Evolutionary conservation across 53 echinoderm and acorn worm genomes (phyloP).

Genomic region (Antedon mediterranea): DNA sequence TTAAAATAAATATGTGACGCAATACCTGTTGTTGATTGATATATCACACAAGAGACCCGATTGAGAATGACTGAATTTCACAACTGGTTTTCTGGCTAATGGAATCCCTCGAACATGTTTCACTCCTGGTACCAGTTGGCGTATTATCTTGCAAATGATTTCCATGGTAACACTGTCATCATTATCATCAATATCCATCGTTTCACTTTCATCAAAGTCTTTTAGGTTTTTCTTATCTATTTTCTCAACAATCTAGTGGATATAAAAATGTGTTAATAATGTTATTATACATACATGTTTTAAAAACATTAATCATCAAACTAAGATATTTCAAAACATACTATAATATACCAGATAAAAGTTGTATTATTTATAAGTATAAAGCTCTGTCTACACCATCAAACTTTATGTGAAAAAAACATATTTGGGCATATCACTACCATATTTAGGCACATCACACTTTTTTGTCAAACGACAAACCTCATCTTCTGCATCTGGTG

Average conservation of each 20-base stretch:
- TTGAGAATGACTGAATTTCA: slow-evolving; percentile 73
- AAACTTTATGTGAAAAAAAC: too few relatives aligned
- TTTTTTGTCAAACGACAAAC: neutral
- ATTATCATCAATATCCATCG: neutral
- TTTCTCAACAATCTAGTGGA: neutral
- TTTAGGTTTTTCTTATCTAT: neutral
- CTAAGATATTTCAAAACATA: too few relatives aligned
- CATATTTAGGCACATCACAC: too few relatives aligned
- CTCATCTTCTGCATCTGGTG: slow-evolving; percentile 2
- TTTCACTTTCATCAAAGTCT: neutral
- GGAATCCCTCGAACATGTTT: slow-evolving; percentile 53
- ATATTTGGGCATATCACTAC: too few relatives aligned
- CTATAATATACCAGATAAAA: too few relatives aligned
- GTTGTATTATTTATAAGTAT: too few relatives aligned
- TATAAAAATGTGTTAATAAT: neutral
- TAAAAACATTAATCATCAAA: too few relatives aligned
- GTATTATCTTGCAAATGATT: slow-evolving; percentile 50
- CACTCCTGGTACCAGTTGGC: slow-evolving; percentile 70
- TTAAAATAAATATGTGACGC: too few relatives aligned
- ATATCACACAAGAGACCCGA: slow-evolving; percentile 71
- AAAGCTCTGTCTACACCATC: too few relatives aligned
- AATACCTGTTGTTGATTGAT: slow-evolving; percentile 69
- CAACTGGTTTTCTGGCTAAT: slow-evolving; percentile 57
- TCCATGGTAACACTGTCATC: slow-evolving; percentile 29
- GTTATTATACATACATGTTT: too few relatives aligned